Evolutionary conservation across 2,113 vertebrate species (phyloP), one percentile per base, ranked within the genome.

Genomic region (Nymphicus hollandicus): DNA sequence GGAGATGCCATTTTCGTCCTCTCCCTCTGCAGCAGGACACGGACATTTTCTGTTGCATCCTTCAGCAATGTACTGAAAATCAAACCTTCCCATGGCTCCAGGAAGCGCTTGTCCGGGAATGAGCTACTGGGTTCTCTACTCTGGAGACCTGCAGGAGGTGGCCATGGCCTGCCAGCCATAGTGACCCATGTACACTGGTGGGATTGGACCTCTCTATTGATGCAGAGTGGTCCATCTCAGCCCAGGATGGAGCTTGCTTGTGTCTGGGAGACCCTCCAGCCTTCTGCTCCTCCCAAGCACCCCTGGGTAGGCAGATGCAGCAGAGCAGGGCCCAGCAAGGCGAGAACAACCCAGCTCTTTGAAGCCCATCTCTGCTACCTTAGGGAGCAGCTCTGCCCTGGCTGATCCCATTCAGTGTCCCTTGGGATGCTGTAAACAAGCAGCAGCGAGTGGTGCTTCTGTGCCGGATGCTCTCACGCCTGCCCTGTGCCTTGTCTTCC

Each of bases 381-480:
- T 29, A 1, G 76, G 63, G 80, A 92, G 68, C 88, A 65, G 66
- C 63, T 91, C 29, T 53, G 81, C 37, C 78, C 27, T 10, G 46
- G 81, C 78, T n/a, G 78, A 61, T 94, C 88, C 76, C 3, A 0
- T 28, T 50, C 52, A 0, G 76, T 5, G 3, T 65, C 90, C 79
- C 86, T 52, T 18, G 65, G 92, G 88, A 18, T 66, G 89, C 86
- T 77, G 70, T 77, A 52, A 82, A 68, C 41, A 44, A 23, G 70
- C 39, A 15, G 5, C 81, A 15, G 47, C 6, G 7, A 72, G 61
- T 44, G 3, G 76, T 3, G 55, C 15, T 17, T 83, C 91, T 33
- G 8, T 35, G 85, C 92, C 89, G 89, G 96, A 94, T 95, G 92
- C 93, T 96, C 95, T 95, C 97, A 95, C 96, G 89, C 89, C 92